phyloP scores from a whole-genome alignment of 2,888 invertebrate genomes.

The Caenorhabditis virilis region DNA sequence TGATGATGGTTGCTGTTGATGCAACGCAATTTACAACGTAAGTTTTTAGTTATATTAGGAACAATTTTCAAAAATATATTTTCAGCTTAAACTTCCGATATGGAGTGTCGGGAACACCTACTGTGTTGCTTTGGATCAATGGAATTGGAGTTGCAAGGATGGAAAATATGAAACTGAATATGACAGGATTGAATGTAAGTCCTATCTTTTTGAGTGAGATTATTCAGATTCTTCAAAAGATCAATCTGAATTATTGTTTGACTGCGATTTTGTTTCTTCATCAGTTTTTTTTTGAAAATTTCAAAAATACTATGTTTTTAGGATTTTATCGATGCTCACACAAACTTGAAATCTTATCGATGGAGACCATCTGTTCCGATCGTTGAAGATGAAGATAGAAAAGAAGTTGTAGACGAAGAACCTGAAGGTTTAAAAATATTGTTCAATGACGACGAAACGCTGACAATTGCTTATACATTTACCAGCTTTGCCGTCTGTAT shows the following conservation, averaged over 20 bases:
- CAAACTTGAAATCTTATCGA: too few species aligned
- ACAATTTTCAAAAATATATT: not conserved
- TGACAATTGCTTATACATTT: too few species aligned
- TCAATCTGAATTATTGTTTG: too few species aligned
- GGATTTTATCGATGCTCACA: too few species aligned
- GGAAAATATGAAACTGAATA: slow-evolving; percentile 71
- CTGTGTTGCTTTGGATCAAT: slow-evolving; percentile 85
- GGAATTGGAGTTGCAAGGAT: slow-evolving; percentile 84
- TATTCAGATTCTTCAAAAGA: too few species aligned
- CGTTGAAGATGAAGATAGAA: too few species aligned
- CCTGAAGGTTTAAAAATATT: too few species aligned
- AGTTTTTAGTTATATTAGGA: not conserved
- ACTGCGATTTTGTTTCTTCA: too few species aligned
- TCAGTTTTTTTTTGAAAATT: not conserved
- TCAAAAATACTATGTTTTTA: not conserved
- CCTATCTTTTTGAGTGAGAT: slow-evolving; percentile 13
- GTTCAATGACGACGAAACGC: too few species aligned
- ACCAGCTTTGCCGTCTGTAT: too few species aligned
- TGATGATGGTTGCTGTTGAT: slow-evolving; percentile 84
- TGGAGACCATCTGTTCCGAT: too few species aligned
- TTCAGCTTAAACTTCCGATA: slow-evolving; percentile 81
- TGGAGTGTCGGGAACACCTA: slow-evolving; percentile 88
- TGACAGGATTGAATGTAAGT: not conserved
- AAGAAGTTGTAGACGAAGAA: too few species aligned
- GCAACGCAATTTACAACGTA: slow-evolving; percentile 80